Conservation (phyloP, 1,140 invertebrate genomes). For the fruit fly (Drosophila melanogaster) region Release_6_plus_ISO1_MT NT_033779.5:7048001-7048500, state of each 20-base stretch:
- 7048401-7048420: slow-evolving; percentile 2
- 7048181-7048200: slow-evolving; percentile 3
- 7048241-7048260: slow-evolving; percentile 36
- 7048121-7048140: slow-evolving; percentile 13
- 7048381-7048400: not conserved
- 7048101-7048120: slow-evolving; percentile 36
- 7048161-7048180: slow-evolving; percentile 11
- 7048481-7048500: too few species aligned
- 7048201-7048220: slow-evolving; percentile 22
- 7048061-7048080: not conserved
- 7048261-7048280: slow-evolving; percentile 4
- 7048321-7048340: slow-evolving; percentile 34
- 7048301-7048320: slow-evolving; percentile 23
- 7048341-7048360: slow-evolving; percentile 23
- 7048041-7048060: slow-evolving; percentile 53
- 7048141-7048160: slow-evolving; percentile 35
- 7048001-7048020: slow-evolving; percentile 22
- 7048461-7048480: not conserved
- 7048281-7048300: slow-evolving; percentile 28
- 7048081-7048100: slow-evolving; percentile 56
- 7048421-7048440: not conserved
- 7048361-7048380: slow-evolving; percentile 38
- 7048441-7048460: not conserved
- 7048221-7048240: slow-evolving; percentile 22
- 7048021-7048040: slow-evolving; percentile 61